Evolutionary conservation across 2,888 invertebrate species (phyloP).

Genomic region (Flexamia atlantica): DNA sequence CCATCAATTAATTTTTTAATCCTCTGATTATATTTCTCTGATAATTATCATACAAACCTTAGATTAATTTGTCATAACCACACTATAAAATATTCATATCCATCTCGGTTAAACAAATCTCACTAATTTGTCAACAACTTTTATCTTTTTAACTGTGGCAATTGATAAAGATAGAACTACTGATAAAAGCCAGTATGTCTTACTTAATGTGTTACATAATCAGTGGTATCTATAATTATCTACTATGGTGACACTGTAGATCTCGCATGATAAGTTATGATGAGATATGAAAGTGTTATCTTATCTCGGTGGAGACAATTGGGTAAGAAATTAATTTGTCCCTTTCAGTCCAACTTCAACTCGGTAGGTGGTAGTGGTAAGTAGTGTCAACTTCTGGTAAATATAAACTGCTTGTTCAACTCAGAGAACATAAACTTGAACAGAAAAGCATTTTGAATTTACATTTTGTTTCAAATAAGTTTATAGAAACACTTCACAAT

Average conservation of each 20-base stretch:
- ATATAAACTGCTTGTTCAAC: no score
- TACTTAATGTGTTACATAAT: slow-evolving; percentile 47
- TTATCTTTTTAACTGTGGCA: slow-evolving; percentile 28
- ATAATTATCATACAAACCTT: no score
- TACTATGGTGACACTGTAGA: slow-evolving; percentile 26
- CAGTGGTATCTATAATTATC: slow-evolving; percentile 46
- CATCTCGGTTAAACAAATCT: neutral
- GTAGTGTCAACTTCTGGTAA: neutral
- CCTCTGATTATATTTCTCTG: no score
- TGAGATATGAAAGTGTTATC: slow-evolving; percentile 32
- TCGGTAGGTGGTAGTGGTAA: slow-evolving; percentile 10
- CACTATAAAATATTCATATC: slow-evolving; percentile 4
- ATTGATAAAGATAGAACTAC: slow-evolving; percentile 47
- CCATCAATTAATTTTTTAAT: no score
- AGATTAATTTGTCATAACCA: neutral
- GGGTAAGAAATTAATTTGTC: slow-evolving; percentile 28
- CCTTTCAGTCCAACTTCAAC: neutral
- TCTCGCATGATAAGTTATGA: slow-evolving; percentile 48
- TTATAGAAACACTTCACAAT: no score
- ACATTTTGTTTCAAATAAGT: no score
- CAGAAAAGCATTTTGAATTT: no score
- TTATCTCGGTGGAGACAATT: neutral
- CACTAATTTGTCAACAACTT: slow-evolving; percentile 26
- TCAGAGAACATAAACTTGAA: no score
- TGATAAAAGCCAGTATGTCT: slow-evolving; percentile 33